Percentiles rank a stretch among this genome's conserved stretches.
Evolutionary conservation across 2,888 invertebrate genomes (phyloP).

Genomic region (Tipula unca): DNA sequence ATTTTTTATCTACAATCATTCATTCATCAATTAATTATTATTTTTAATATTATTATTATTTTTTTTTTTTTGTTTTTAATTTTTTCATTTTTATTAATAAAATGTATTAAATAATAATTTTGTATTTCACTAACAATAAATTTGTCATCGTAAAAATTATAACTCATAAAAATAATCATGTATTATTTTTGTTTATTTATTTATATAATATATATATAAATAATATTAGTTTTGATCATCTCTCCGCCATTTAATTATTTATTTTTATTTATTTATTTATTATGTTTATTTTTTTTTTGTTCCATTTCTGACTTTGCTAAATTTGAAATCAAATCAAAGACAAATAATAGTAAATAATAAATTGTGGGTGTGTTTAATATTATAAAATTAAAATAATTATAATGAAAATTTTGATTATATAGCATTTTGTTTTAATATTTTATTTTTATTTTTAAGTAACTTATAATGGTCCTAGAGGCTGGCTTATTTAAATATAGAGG

Average conservation of each 20-base stretch:
- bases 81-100: not conserved
- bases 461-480: slow-evolving; percentile 16
- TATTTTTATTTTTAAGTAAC: not conserved
- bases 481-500: not conserved
- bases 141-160: not conserved
- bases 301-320: not conserved
- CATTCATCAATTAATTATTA: not conserved
- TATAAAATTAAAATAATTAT: not conserved
- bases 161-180: not conserved
- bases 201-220: not conserved
- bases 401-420: not conserved
- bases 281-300: not conserved
- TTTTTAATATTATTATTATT: too few relatives aligned
- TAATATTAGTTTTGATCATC: slow-evolving; percentile 17
- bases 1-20: slow-evolving; percentile 1
- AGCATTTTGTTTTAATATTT: not conserved
- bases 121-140: not conserved
- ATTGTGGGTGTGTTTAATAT: not conserved
- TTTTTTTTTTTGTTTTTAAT: not conserved
- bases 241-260: slow-evolving; percentile 9
- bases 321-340: not conserved
- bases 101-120: not conserved
- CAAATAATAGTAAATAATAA: not conserved
- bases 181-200: slow-evolving; percentile 16
- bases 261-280: not conserved